Conservation (phyloP, 2,797 vertebrate species). For the Scomberomorus guttatus region DNA sequence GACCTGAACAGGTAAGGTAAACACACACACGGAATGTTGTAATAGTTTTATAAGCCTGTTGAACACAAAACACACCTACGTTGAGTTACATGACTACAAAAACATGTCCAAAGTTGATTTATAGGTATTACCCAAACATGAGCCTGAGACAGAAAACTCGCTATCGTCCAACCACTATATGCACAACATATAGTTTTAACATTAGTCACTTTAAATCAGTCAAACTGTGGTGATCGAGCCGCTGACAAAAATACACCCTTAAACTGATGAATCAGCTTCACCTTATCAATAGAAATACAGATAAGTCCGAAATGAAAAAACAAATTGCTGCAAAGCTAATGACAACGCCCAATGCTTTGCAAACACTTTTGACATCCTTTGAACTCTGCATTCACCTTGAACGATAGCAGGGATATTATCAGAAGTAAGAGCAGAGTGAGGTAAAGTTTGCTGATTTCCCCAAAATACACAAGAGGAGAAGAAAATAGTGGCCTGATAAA, state of each 20-base stretch:
- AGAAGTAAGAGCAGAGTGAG: conserved; percentile 35
- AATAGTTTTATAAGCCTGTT: conserved; percentile 73
- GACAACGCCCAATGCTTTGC: conserved; percentile 72
- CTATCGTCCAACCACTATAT: conserved; percentile 35
- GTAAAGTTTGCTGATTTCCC: conserved; percentile 50
- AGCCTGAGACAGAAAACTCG: conserved; percentile 36
- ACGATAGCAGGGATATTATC: conserved; percentile 67
- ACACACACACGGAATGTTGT: conserved; percentile 73
- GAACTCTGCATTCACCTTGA: conserved; percentile 71
- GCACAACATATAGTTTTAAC: conserved; percentile 31
- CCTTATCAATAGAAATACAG: conserved; percentile 75
- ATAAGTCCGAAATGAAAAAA: conserved; percentile 70
- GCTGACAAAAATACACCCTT: conserved; percentile 29
- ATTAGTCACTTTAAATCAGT: conserved; percentile 59
- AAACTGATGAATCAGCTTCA: conserved; percentile 68
- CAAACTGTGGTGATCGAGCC: conserved; percentile 29
- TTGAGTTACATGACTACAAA: conserved; percentile 37
- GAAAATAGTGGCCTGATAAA: conserved; percentile 45
- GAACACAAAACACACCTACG: conserved; percentile 69
- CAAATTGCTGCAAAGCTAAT: conserved; percentile 57
- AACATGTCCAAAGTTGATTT: conserved; percentile 72
- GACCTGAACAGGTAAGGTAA: conserved; percentile 69
- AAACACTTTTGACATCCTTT: conserved; percentile 75
- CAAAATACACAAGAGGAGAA: conserved; percentile 27
- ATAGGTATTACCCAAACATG: conserved; percentile 43